Percentiles rank a stretch among this genome's conserved stretches.
These are phyloP conservation scores for Scaptomyza reducta DNA, from an alignment of 2,888 invertebrate species.

Conservation along the genomic window DNA sequence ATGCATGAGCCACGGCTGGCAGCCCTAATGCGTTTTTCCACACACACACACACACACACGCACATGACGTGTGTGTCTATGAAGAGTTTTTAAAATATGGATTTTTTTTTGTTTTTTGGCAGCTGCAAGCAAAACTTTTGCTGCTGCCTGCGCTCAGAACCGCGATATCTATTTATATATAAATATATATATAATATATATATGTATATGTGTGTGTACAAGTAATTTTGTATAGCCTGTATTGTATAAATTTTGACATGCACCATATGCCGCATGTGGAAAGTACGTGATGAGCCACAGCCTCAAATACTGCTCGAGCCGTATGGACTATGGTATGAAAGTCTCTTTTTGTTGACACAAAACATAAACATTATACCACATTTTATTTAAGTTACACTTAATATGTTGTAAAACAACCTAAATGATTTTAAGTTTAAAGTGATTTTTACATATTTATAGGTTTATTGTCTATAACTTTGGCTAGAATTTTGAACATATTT, in stretches of 20 bases:
- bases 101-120: conserved; percentile 26
- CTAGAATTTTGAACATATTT: not conserved
- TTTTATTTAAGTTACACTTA: too few relatives aligned
- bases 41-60: conserved; percentile 12
- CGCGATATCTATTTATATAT: conserved; percentile 48
- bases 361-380: not conserved
- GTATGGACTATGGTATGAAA: not conserved
- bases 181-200: conserved; percentile 20
- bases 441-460: not conserved
- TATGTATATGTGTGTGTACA: conserved; percentile 17
- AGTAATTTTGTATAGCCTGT: conserved; percentile 33
- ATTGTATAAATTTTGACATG: conserved; percentile 65
- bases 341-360: not conserved
- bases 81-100: conserved; percentile 64
- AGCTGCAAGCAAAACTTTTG: conserved; percentile 60
- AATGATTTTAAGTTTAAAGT: too few relatives aligned
- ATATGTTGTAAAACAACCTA: too few relatives aligned
- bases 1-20: conserved; percentile 63
- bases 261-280: conserved; percentile 62
- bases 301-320: not conserved
- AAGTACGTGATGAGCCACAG: conserved; percentile 62
- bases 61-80: conserved; percentile 17
- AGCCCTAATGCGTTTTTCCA: conserved; percentile 60
- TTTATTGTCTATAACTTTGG: not conserved
- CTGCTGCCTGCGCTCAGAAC: conserved; percentile 51